Evolutionary conservation across 2,113 vertebrate genomes (phyloP).

Genomic region (Falco punctatus): DNA sequence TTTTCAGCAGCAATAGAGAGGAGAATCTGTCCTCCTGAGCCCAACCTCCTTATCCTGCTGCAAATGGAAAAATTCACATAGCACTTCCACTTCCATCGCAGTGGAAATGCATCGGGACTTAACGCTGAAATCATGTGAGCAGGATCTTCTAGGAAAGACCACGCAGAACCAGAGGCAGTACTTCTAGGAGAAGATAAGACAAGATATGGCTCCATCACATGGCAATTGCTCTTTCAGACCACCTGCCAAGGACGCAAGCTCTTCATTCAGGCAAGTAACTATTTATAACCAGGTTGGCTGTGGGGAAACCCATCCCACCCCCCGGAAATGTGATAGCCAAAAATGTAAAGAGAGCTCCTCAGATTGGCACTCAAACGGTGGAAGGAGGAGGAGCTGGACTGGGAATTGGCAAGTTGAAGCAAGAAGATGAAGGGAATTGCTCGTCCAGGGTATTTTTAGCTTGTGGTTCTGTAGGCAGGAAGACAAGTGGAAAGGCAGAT

Average conservation of each 20-base stretch:
- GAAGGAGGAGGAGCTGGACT: not conserved
- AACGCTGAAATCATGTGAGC: not conserved
- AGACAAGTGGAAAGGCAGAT: not conserved
- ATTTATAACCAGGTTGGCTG: not conserved
- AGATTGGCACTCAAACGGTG: not conserved
- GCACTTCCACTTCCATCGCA: not conserved
- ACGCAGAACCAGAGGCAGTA: not conserved
- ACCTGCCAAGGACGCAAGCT: not conserved
- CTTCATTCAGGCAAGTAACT: not conserved
- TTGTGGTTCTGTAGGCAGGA: conserved; percentile 13
- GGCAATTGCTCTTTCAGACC: not conserved
- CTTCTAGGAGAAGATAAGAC: conserved; percentile 28
- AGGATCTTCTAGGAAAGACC: not conserved
- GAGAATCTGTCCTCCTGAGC: not conserved
- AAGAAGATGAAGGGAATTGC: not conserved
- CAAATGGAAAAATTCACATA: not conserved
- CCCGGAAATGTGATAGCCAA: not conserved
- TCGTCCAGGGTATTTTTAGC: not conserved
- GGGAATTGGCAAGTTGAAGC: not conserved
- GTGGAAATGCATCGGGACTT: not conserved
- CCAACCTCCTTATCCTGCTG: not conserved
- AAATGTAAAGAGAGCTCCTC: not conserved
- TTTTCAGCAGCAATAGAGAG: not conserved
- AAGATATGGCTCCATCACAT: not conserved
- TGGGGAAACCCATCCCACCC: not conserved